phyloP scores from a whole-genome alignment of 2,888 invertebrate genomes.

The Sipha maydis region DNA sequence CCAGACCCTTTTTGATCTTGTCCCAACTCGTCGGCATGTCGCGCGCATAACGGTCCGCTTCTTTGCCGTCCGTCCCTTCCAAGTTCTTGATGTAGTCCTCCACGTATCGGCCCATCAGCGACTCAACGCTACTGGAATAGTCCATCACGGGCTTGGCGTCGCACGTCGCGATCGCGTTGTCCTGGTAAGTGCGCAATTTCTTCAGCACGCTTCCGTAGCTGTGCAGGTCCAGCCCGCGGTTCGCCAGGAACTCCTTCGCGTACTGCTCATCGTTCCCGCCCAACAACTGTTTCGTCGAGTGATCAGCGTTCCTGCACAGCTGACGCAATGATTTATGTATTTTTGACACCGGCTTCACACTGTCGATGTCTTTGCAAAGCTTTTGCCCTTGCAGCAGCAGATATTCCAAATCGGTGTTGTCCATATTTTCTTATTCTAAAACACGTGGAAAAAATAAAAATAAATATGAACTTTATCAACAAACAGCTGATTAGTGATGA shows the following conservation, averaged over 20 bases:
- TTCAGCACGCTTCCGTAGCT: conserved; percentile 37
- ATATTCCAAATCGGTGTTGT: conserved; percentile 43
- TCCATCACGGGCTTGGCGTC: conserved; percentile 53
- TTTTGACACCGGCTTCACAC: conserved; percentile 40
- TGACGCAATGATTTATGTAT: conserved; percentile 59
- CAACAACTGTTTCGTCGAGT: not conserved
- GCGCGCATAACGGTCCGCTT: not conserved
- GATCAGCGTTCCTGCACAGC: conserved; percentile 40
- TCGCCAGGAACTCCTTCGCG: conserved; percentile 53
- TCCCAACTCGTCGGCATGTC: conserved; percentile 29
- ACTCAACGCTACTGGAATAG: conserved; percentile 57
- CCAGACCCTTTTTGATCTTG: conserved; percentile 37
- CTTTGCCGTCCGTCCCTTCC: conserved; percentile 15
- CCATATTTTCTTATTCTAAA: conserved; percentile 35
- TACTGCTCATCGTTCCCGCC: conserved; percentile 32
- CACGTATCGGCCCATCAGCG: conserved; percentile 42
- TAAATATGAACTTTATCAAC: too few species aligned
- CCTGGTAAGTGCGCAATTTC: conserved; percentile 18
- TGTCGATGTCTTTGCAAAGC: conserved; percentile 41
- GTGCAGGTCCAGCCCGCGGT: conserved; percentile 48
- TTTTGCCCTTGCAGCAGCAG: conserved; percentile 51
- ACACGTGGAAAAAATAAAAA: not conserved
- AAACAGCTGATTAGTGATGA: too few species aligned
- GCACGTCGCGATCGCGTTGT: not conserved
- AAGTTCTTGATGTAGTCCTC: conserved; percentile 52